These are phyloP conservation scores for Drosophila neocordata DNA, from an alignment of 1,140 invertebrate species.

Conservation along the genomic window DNA sequence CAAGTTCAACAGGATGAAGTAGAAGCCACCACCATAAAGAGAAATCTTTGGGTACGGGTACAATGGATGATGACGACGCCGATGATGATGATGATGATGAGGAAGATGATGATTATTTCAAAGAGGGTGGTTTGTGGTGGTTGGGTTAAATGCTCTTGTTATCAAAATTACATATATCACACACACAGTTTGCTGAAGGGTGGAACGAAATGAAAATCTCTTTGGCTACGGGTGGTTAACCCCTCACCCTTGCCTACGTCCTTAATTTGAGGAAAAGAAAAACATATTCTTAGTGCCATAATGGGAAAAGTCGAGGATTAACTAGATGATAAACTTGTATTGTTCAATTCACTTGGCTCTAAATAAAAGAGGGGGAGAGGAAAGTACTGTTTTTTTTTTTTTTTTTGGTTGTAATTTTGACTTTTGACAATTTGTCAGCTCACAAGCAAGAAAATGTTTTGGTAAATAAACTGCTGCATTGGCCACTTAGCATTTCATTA, in stretches of 20 bases:
- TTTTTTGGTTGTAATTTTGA: slow-evolving; percentile 15
- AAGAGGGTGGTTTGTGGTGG: slow-evolving; percentile 48
- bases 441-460: slow-evolving; percentile 40
- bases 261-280: slow-evolving; percentile 40
- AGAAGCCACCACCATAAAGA: slow-evolving; percentile 48
- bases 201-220: slow-evolving; percentile 52
- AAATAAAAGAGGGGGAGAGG: background rate
- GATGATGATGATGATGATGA: background rate
- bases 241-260: slow-evolving; percentile 43
- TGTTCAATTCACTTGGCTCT: slow-evolving; percentile 43
- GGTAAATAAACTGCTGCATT: slow-evolving; percentile 60
- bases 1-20: slow-evolving; percentile 39
- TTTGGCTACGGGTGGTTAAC: slow-evolving; percentile 71
- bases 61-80: too few species aligned
- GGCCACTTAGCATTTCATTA: slow-evolving; percentile 77
- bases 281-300: slow-evolving; percentile 68
- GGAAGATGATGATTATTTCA: slow-evolving; percentile 1
- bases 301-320: slow-evolving; percentile 70
- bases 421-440: slow-evolving; percentile 68
- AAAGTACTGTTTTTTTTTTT: slow-evolving; percentile 11
- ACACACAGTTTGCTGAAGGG: slow-evolving; percentile 41
- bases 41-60: too few species aligned
- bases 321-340: slow-evolving; percentile 61
- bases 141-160: slow-evolving; percentile 64
- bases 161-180: slow-evolving; percentile 69